Percentiles rank a stretch among this genome's conserved stretches.
These are phyloP conservation scores for Hipparchia sbordonii DNA, from an alignment of 2,888 invertebrate genomes.

Conservation along the genomic window DNA sequence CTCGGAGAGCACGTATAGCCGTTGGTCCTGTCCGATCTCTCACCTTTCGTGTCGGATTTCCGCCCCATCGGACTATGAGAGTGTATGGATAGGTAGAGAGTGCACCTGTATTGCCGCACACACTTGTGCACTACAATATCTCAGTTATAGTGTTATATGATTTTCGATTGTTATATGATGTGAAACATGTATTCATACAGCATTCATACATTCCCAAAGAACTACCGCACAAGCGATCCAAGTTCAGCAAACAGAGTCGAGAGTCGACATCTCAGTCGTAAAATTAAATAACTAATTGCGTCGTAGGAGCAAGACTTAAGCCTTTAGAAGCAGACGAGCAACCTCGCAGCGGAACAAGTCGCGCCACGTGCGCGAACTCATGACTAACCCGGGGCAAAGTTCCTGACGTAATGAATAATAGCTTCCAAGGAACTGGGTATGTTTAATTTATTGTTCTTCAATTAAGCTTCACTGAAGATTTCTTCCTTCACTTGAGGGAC, in stretches of 20 bases:
- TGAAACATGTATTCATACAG: no score
- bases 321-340: slow-evolving; percentile 5
- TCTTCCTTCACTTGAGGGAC: no score
- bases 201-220: not conserved
- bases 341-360: slow-evolving; percentile 29
- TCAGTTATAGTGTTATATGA: no score
- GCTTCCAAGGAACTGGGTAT: slow-evolving; percentile 5
- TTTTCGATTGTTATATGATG: no score
- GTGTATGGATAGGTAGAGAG: no score
- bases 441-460: slow-evolving; percentile 8
- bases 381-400: slow-evolving; percentile 18
- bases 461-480: not conserved
- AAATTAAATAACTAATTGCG: slow-evolving; percentile 36
- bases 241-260: slow-evolving; percentile 12
- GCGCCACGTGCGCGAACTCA: slow-evolving; percentile 31
- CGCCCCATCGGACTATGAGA: no score
- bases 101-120: no score
- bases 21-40: no score
- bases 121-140: no score
- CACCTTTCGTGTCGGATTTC: no score
- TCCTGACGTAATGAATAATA: slow-evolving; percentile 20
- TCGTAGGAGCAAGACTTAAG: slow-evolving; percentile 30
- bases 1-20: no score
- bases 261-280: slow-evolving; percentile 7
- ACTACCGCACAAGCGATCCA: not conserved